Percentiles rank a stretch among this genome's conserved stretches.
phyloP scores from a whole-genome alignment of 2,113 vertebrate species.

The Rhea pennata region DNA sequence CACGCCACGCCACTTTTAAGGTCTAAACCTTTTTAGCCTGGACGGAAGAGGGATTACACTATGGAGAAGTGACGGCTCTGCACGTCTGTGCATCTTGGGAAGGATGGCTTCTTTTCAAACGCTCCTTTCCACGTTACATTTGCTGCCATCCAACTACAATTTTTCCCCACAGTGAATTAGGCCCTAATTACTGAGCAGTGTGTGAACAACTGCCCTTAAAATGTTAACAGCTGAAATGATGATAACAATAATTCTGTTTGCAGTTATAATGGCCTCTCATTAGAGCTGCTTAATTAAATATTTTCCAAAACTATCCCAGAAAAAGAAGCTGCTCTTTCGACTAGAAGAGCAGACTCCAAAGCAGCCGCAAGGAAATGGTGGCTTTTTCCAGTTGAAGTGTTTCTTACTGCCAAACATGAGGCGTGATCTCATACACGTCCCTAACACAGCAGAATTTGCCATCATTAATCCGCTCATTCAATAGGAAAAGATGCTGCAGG shows the following conservation, averaged over 20 bases:
- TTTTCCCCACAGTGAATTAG: slow-evolving; percentile 48
- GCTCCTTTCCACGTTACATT: background rate
- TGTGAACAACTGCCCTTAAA: slow-evolving; percentile 73
- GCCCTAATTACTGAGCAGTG: slow-evolving; percentile 73
- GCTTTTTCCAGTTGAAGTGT: slow-evolving; percentile 54
- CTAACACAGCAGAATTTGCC: background rate
- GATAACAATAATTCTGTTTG: slow-evolving; percentile 65
- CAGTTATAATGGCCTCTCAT: slow-evolving; percentile 71
- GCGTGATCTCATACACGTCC: slow-evolving; percentile 11
- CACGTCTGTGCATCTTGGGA: background rate
- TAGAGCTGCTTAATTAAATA: slow-evolving; percentile 76
- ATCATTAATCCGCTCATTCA: slow-evolving; percentile 14
- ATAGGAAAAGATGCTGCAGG: slow-evolving; percentile 19
- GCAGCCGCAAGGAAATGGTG: slow-evolving; percentile 39
- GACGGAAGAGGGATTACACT: fast-evolving
- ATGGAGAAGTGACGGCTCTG: background rate
- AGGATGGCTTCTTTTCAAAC: background rate
- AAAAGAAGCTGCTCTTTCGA: slow-evolving; percentile 36
- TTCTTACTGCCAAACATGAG: background rate
- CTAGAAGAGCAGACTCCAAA: slow-evolving; percentile 49
- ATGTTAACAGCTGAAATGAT: slow-evolving; percentile 68
- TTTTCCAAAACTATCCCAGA: slow-evolving; percentile 68
- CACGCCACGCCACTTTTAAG: background rate
- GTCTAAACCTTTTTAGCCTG: background rate
- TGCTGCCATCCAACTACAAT: background rate